Evolutionary conservation across 2,113 vertebrate genomes (phyloP).

Genomic region (Elephas maximus): DNA sequence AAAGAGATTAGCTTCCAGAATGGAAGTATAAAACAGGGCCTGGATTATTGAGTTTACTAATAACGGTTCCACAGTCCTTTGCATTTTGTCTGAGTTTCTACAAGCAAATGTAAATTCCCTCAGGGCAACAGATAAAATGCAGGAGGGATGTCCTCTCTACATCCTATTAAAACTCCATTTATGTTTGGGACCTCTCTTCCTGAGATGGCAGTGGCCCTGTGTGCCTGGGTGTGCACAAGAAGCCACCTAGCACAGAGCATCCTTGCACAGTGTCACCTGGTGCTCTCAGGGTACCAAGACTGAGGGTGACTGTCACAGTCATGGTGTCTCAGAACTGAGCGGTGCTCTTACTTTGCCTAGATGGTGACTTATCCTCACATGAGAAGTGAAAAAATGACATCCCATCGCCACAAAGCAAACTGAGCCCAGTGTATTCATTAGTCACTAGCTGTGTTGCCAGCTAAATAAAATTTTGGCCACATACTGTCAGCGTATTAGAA

Average conservation of each 20-base stretch:
- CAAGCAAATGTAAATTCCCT: neutral
- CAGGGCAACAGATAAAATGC: neutral
- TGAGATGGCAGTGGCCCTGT: no score
- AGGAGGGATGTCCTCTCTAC: fast-evolving
- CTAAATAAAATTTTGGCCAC: constrained; percentile 14
- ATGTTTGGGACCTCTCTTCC: neutral
- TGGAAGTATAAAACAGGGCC: neutral
- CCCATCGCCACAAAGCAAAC: neutral
- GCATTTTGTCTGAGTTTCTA: neutral
- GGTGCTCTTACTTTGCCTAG: neutral
- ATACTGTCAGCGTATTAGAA: neutral
- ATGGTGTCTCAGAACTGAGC: fast-evolving
- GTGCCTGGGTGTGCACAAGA: neutral
- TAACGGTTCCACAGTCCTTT: neutral
- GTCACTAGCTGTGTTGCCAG: neutral
- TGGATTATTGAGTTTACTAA: neutral
- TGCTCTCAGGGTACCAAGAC: neutral
- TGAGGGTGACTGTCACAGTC: neutral
- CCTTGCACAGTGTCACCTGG: neutral
- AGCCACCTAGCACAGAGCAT: neutral
- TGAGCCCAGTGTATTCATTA: neutral
- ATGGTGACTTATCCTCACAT: neutral
- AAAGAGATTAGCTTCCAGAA: neutral
- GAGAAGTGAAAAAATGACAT: neutral
- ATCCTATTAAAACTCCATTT: neutral